Conservation (phyloP, 2,797 vertebrate species). For the Ceyx erithaca region DNA sequence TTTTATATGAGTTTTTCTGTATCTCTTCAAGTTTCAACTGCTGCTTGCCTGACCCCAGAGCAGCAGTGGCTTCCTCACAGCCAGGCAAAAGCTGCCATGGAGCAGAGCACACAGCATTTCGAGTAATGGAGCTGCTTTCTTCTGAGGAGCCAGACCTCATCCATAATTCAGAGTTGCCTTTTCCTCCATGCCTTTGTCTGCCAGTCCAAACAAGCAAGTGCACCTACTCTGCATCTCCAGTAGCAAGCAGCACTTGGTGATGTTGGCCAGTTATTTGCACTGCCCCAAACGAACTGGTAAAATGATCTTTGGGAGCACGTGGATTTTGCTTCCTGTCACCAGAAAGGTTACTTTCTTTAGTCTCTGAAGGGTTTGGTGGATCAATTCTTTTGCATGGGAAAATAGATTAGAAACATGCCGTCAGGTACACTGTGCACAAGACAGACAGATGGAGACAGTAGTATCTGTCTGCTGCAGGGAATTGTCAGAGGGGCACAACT, state of each 20-base stretch:
- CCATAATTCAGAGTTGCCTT: constrained; percentile 1
- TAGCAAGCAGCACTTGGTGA: fast-evolving
- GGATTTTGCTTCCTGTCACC: constrained; percentile 45
- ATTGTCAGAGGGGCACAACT: constrained; percentile 64
- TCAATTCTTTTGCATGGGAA: constrained; percentile 55
- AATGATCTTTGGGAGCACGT: background rate
- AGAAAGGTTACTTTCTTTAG: constrained; percentile 45
- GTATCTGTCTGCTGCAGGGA: constrained; percentile 44
- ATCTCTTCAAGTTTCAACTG: background rate
- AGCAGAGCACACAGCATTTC: background rate
- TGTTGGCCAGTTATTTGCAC: constrained; percentile 44
- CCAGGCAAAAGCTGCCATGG: background rate
- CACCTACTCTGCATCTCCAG: background rate
- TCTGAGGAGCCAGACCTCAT: background rate
- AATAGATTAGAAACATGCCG: constrained; percentile 49
- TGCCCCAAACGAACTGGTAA: constrained; percentile 5
- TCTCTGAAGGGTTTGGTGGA: constrained; percentile 46
- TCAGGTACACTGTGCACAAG: constrained; percentile 35
- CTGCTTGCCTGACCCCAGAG: background rate
- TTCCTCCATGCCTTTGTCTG: background rate
- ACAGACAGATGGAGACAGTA: constrained; percentile 60
- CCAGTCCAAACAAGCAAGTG: background rate
- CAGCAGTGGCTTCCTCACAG: background rate
- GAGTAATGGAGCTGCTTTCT: background rate
- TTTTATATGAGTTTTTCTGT: background rate